Base-by-base conservation (phyloP, 2,113 vertebrate genomes). In the Rynchops niger region DNA sequence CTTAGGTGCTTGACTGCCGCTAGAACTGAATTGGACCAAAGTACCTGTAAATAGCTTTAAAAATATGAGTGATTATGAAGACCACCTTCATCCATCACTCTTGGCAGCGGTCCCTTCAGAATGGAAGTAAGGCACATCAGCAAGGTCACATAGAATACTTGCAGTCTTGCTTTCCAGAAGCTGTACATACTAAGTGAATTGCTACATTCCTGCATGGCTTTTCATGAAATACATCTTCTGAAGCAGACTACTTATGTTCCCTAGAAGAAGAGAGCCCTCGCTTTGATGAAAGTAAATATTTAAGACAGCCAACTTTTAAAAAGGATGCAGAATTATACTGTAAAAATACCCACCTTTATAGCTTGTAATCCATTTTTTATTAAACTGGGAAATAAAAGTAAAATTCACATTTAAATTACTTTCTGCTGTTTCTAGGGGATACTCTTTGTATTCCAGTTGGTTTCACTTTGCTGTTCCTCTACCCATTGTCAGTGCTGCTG, bases 361-460 rank as follows among this genome's bases (percentile, higher is more conserved):
- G 17, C 73, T 96, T 67, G n/a, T 96, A 94, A 97, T 95, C 87
- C 82, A 82, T 96, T 95, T 94, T 97, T 96, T 96, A 96, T 97
- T 97, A 92, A 93, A 79, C 82, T 84, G 86, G 78, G 76, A 84
- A 93, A 73, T 76, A 86, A 59, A 62, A 82, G 53, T 63, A 92
- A 82, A 93, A 95, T 87, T 93, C 93, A 53, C 45, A 79, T 86
- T 86, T 92, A 94, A 76, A 92, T 91, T 85, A 74, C 86, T 93
- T 93, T 61, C 56, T 92, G 30, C 65, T 81, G 72, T 95, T 97
- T 97, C 95, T 88, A 83, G 88, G 92, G 90, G 84, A 91, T 96
- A 77, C 55, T 92, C 65, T 92, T 78, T 87, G 47, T 76, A 86
- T 83, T 86, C 76, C 20, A 71, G 43, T 86, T 79, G 67, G 73